Evolutionary conservation across 2,797 vertebrate genomes (phyloP), one percentile per base, ranked within the genome.

Genomic region (Choloepus didactylus): DNA sequence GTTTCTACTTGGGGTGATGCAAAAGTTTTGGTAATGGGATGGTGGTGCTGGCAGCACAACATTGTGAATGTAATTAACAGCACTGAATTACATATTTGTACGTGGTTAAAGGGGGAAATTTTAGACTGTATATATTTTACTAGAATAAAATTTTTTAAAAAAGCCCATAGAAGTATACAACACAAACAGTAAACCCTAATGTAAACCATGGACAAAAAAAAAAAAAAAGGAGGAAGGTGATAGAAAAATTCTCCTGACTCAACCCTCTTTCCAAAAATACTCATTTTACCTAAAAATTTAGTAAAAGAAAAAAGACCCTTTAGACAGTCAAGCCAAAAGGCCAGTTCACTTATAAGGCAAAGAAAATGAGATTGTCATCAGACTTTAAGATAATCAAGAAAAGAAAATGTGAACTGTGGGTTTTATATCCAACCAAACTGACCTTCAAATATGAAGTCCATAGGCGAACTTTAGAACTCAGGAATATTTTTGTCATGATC

Each of bases 351-450:
- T 46, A 41, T 14, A 90, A 72, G 29, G 31, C 21, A 77, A 72
- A 86, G 64, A 89, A 92, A 95, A 64, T 38, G 5, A 46, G 38
- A 81, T 66, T 79, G 64, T 84, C 64, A 79, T 73, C 38, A 23
- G 59, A 49, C 11, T 5, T 83, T 70, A 76, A 87, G 69, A 51
- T 38, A 76, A 4, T 66, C 41, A 35, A 27, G 46, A 79, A 51
- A 79, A 79, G 76, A 75, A 60, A 76, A 25, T 46, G 8, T 56
- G 44, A 25, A 4, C 72, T 56, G 11, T 8, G 27, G 64, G 49
- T 84, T 56, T 59, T 95, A 49, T 85, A 85, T 73, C 15, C 49
- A 79, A 31, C 14, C 46, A 85, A 93, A 89, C 2, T 51, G 86
- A 81, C 15, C 21, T 81, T 89, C 41, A n/a, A 41, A 21, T 64